Evolutionary conservation across 2,888 invertebrate species (phyloP).

Genomic region (Helicoverpa assulta): DNA sequence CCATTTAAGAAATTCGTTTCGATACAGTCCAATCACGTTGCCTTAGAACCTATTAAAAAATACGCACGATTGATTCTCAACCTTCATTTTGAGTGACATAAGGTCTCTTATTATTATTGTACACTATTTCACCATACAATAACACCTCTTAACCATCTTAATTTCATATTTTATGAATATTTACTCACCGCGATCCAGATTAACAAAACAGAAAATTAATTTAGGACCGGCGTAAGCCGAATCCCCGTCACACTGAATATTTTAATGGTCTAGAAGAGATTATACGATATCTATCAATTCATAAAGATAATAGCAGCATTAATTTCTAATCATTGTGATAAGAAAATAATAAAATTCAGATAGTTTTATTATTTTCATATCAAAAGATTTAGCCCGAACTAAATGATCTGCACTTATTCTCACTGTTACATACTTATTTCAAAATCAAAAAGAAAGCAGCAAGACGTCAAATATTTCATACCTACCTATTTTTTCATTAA

Average conservation of each 20-base stretch:
- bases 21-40: no score
- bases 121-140: not conserved
- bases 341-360: constrained; percentile 27
- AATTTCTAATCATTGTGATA: constrained; percentile 51
- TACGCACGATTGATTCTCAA: not conserved
- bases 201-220: constrained; percentile 47
- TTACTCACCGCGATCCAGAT: constrained; percentile 69
- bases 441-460: no score
- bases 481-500: no score
- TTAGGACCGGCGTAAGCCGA: constrained; percentile 74
- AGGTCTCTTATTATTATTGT: not conserved
- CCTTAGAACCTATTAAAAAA: not conserved
- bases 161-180: constrained; percentile 1
- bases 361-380: constrained; percentile 24
- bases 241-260: constrained; percentile 75
- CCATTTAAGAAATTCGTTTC: no score
- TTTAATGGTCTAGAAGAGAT: constrained; percentile 67
- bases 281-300: constrained; percentile 69
- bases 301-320: constrained; percentile 60
- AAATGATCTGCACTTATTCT: constrained; percentile 1
- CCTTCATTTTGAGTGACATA: not conserved
- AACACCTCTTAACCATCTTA: not conserved
- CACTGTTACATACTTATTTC: not conserved
- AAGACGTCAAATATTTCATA: no score
- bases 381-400: constrained; percentile 6